These are phyloP conservation scores for Petaurus breviceps DNA, from an alignment of 2,113 vertebrate genomes.

Conservation along the genomic window DNA sequence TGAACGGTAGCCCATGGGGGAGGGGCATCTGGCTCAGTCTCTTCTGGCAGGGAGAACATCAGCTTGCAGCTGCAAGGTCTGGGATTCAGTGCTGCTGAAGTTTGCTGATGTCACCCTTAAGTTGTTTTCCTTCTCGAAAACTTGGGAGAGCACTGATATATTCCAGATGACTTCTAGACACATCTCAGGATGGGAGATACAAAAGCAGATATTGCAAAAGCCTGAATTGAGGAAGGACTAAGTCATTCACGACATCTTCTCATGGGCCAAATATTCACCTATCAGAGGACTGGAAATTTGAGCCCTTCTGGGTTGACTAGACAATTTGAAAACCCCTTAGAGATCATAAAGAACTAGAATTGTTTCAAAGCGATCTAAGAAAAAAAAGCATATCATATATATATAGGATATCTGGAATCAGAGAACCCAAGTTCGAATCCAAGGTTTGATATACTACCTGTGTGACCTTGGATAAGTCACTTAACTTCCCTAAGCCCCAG, in stretches of 20 bases:
- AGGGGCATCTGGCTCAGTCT: not conserved
- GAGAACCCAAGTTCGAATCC: not conserved
- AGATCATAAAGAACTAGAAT: slow-evolving; percentile 32
- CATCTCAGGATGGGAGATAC: slow-evolving; percentile 45
- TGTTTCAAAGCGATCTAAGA: slow-evolving; percentile 32
- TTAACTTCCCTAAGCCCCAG: not conserved
- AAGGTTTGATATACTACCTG: not conserved
- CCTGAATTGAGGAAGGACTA: slow-evolving; percentile 61
- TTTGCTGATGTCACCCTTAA: slow-evolving; percentile 45
- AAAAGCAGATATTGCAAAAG: slow-evolving; percentile 64
- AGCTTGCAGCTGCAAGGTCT: slow-evolving; percentile 38
- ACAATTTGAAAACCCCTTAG: slow-evolving; percentile 54
- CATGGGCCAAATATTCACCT: slow-evolving; percentile 55
- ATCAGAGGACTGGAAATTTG: slow-evolving; percentile 65
- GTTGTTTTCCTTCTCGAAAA: slow-evolving; percentile 62
- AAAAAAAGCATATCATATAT: too few species aligned
- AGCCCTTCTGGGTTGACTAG: slow-evolving; percentile 53
- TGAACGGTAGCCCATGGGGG: slow-evolving; percentile 59
- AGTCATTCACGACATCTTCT: slow-evolving; percentile 30
- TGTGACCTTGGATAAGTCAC: not conserved
- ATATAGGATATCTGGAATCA: not conserved
- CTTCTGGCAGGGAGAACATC: slow-evolving; percentile 20
- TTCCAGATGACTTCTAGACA: slow-evolving; percentile 73
- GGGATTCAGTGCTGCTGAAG: not conserved
- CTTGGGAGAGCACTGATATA: slow-evolving; percentile 65